A percentile compares a stretch with the other conserved stretches of the same genome.
Evolutionary conservation across 2,888 invertebrate species (phyloP).

Genomic region (Alsophila aescularia): DNA sequence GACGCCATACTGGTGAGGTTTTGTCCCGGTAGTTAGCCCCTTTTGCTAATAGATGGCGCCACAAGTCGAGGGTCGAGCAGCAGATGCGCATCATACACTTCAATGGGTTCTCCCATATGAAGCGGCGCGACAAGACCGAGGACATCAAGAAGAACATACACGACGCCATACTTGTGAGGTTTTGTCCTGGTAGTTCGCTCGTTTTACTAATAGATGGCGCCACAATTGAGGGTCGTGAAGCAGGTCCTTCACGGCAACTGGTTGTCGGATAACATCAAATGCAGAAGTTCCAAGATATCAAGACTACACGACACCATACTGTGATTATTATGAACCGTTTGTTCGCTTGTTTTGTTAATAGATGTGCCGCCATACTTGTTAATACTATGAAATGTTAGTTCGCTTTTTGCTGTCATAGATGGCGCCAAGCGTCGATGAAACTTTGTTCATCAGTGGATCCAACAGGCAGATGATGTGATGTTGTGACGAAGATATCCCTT

Average conservation of each 20-base stretch:
- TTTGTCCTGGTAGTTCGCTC: not conserved
- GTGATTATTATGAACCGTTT: too few relatives aligned
- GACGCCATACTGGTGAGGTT: not conserved
- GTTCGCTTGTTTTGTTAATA: too few relatives aligned
- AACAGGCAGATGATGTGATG: too few relatives aligned
- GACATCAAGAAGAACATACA: conserved; percentile 99
- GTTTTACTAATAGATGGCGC: conserved; percentile 3
- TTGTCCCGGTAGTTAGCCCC: not conserved
- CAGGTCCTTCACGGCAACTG: too few relatives aligned
- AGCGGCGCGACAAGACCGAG: conserved; percentile 99
- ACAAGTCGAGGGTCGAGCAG: conserved; percentile 99
- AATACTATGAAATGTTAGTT: not conserved
- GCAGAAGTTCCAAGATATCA: too few relatives aligned
- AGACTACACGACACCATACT: too few relatives aligned
- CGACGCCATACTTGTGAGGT: conserved; percentile 98
- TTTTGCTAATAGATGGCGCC: conserved; percentile 4
- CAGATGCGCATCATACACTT: conserved; percentile 99
- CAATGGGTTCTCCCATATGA: conserved; percentile 99
- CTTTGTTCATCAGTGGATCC: too few relatives aligned
- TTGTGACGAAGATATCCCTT: too few relatives aligned
- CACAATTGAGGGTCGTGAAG: too few relatives aligned
- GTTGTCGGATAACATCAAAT: too few relatives aligned
- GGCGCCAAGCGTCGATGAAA: conserved; percentile 92
- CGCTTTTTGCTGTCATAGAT: not conserved
- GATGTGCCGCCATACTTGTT: not conserved